Conservation (phyloP, 2,888 invertebrate species). For the Listrodromus nycthemerus region DNA sequence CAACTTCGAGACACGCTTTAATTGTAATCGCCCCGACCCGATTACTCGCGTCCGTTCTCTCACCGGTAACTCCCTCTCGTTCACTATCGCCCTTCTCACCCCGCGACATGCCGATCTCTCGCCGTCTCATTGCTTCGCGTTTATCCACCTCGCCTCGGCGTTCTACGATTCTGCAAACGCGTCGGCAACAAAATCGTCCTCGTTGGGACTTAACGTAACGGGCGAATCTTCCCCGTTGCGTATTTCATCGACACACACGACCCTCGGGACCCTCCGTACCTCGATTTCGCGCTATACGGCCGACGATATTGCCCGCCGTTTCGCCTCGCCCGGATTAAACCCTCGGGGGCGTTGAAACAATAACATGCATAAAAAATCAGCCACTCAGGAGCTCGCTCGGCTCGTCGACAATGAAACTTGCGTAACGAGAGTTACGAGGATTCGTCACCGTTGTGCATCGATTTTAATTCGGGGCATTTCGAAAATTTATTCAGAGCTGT, state of each 20-base stretch:
- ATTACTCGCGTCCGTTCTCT: constrained; percentile 37
- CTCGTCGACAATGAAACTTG: neutral
- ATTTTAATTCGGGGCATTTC: neutral
- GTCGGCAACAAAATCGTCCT: constrained; percentile 23
- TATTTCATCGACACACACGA: constrained; percentile 6
- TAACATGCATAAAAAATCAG: constrained; percentile 41
- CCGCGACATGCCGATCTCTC: neutral
- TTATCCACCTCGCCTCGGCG: constrained; percentile 21
- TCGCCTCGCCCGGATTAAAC: constrained; percentile 43
- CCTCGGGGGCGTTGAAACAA: constrained; percentile 39
- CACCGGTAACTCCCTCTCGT: neutral
- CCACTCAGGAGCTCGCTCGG: neutral
- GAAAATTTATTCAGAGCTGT: neutral
- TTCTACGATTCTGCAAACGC: constrained; percentile 20
- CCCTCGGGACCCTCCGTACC: neutral
- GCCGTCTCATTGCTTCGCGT: neutral
- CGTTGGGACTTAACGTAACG: constrained; percentile 10
- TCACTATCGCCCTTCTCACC: neutral
- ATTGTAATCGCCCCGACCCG: constrained; percentile 62
- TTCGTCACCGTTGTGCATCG: neutral
- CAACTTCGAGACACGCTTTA: constrained; percentile 60
- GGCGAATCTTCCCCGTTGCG: constrained; percentile 29
- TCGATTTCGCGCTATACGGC: neutral
- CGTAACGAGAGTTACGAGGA: neutral
- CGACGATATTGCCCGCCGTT: constrained; percentile 38